Evolutionary conservation across 1,140 invertebrate genomes (phyloP).

Genomic region (Eciton burchellii): DNA sequence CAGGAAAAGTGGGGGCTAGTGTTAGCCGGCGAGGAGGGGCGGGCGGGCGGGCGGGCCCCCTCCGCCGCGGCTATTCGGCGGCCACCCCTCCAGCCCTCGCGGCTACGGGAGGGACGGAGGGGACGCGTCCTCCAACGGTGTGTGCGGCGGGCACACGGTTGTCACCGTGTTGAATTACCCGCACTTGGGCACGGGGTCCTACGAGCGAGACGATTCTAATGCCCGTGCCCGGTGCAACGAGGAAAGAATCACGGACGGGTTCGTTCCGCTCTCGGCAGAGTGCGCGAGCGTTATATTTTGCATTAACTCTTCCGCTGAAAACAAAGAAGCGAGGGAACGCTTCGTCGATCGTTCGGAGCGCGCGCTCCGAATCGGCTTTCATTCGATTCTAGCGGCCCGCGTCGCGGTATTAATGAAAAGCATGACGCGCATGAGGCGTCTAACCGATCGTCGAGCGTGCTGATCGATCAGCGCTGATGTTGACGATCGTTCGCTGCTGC

Average conservation of each 20-base stretch:
- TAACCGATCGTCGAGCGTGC: not conserved
- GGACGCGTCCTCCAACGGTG: conserved; percentile 63
- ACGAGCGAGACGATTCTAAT: conserved; percentile 75
- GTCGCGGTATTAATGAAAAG: not conserved
- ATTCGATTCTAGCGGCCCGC: too few relatives aligned
- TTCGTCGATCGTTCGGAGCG: too few relatives aligned
- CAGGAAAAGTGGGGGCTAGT: conserved; percentile 61
- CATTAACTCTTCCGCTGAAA: conserved; percentile 37
- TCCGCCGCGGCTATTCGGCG: conserved; percentile 53
- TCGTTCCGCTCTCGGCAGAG: conserved; percentile 71
- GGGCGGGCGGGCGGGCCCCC: conserved; percentile 61
- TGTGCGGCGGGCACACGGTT: conserved; percentile 69
- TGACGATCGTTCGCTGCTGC: not conserved
- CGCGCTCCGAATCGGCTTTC: too few relatives aligned
- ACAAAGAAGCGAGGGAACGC: not conserved
- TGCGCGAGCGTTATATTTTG: conserved; percentile 72
- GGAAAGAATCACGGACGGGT: conserved; percentile 74
- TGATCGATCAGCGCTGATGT: too few relatives aligned
- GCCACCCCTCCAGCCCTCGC: conserved; percentile 52
- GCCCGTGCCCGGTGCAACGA: conserved; percentile 70
- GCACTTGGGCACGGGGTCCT: conserved; percentile 69
- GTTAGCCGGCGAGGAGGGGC: conserved; percentile 42
- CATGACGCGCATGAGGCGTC: too few relatives aligned
- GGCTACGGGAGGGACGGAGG: conserved; percentile 10
- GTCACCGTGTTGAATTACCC: conserved; percentile 75